These are phyloP conservation scores for Vulpes ferrilata DNA, from an alignment of 2,113 vertebrate genomes.

Conservation along the genomic window DNA sequence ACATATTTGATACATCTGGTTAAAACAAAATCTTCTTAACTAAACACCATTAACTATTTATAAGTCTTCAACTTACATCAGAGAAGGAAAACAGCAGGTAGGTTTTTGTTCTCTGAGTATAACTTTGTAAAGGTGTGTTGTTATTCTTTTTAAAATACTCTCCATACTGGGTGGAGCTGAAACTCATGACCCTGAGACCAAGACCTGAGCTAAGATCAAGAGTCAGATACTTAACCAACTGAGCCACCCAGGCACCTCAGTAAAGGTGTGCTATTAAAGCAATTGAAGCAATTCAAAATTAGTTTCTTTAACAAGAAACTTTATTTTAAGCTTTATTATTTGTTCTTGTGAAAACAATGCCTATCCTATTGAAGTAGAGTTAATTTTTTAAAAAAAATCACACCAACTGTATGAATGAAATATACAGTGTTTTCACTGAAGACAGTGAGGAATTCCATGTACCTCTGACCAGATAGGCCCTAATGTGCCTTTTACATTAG, in stretches of 20 bases:
- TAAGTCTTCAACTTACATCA: conserved; percentile 30
- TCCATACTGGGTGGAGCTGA: not conserved
- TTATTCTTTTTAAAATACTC: not conserved
- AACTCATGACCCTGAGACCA: not conserved
- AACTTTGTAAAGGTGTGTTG: not conserved
- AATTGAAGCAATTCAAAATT: not conserved
- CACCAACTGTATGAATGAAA: not conserved
- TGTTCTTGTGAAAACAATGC: conserved; percentile 14
- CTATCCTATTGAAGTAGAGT: not conserved
- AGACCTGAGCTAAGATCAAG: not conserved
- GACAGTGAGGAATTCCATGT: not conserved
- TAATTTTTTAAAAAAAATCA: not conserved
- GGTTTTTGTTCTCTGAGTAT: not conserved
- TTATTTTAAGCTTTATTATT: not conserved
- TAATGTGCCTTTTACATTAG: not conserved
- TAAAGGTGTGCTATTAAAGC: not conserved
- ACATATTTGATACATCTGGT: not conserved
- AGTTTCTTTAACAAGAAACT: not conserved
- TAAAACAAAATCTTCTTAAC: conserved; percentile 41
- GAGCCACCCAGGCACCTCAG: not conserved
- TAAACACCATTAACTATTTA: not conserved
- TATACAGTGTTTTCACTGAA: not conserved
- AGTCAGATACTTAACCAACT: not conserved
- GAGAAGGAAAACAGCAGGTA: not conserved
- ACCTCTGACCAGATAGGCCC: not conserved